phyloP scores from a whole-genome alignment of 2,797 vertebrate species.

The Poecilia picta region DNA sequence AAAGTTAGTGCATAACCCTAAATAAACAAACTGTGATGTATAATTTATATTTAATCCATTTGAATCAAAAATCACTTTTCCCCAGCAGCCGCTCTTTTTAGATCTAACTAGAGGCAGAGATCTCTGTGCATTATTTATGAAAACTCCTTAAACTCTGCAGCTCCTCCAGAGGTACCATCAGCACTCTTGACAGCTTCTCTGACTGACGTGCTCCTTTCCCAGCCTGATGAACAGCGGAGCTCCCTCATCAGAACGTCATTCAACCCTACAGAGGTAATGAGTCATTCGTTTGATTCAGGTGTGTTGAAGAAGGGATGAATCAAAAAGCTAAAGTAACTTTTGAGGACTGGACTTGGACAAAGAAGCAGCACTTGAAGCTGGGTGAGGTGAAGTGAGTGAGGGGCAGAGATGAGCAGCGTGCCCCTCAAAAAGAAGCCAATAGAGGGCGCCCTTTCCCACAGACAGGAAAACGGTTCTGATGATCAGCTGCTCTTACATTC shows the following conservation, averaged over 20 bases:
- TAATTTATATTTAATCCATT: background rate
- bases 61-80: background rate
- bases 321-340: background rate
- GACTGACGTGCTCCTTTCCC: background rate
- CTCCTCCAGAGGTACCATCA: background rate
- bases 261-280: background rate
- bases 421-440: background rate
- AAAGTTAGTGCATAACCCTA: background rate
- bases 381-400: background rate
- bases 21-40: background rate
- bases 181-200: background rate
- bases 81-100: background rate
- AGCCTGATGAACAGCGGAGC: no score
- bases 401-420: background rate
- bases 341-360: background rate
- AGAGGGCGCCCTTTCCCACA: background rate
- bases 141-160: background rate
- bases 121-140: background rate
- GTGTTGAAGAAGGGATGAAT: background rate
- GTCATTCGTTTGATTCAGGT: background rate
- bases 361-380: no score
- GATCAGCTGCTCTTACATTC: background rate
- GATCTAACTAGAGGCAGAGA: background rate
- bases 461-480: background rate
- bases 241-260: background rate